Percentiles rank a stretch among this genome's conserved stretches.
These are phyloP conservation scores for Sclerurus mexicanus DNA, from an alignment of 2,113 vertebrate genomes.

Conservation along the genomic window DNA sequence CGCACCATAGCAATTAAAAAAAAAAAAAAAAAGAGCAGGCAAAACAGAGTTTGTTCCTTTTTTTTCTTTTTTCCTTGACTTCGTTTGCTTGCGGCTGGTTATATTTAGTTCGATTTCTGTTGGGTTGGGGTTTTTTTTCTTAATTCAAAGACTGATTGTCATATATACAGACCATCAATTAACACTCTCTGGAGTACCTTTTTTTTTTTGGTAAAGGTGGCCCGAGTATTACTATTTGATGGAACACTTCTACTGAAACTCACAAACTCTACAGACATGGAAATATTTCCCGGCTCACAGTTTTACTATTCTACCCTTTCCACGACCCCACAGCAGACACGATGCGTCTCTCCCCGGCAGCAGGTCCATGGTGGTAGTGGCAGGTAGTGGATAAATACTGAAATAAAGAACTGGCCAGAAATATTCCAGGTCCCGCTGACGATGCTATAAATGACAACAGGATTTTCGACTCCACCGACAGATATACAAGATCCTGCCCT, in stretches of 20 bases:
- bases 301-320: neutral
- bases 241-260: neutral
- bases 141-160: neutral
- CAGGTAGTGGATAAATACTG: neutral
- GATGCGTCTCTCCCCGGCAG: neutral
- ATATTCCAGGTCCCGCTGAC: neutral
- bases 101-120: neutral
- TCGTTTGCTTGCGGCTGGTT: neutral
- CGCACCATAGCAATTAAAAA: too few species aligned
- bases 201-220: neutral
- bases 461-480: neutral
- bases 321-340: fast-evolving
- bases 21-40: neutral
- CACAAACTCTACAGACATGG: neutral
- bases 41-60: too few species aligned
- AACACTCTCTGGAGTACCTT: too few species aligned
- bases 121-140: neutral
- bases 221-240: neutral
- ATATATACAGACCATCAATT: neutral
- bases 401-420: neutral
- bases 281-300: neutral
- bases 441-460: neutral
- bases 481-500: neutral
- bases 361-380: neutral
- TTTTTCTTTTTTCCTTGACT: neutral